Evolutionary conservation across 2,888 invertebrate genomes (phyloP).

Genomic region (Herminia tarsipennalis): DNA sequence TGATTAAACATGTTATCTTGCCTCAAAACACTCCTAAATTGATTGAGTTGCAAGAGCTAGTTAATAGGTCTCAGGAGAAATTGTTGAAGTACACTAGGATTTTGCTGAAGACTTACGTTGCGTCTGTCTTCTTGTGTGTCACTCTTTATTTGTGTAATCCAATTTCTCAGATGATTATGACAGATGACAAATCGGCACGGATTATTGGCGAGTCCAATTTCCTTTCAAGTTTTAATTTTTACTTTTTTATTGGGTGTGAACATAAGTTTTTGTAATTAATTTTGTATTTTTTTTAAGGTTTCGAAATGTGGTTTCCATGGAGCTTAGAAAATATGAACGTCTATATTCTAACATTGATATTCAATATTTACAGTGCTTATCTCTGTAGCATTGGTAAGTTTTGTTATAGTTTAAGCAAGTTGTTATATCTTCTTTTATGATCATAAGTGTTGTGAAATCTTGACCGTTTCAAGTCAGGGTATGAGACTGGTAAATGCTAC

Average conservation of each 20-base stretch:
- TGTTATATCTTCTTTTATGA: too few relatives aligned
- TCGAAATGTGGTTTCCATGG: slow-evolving; percentile 81
- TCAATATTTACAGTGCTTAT: slow-evolving; percentile 70
- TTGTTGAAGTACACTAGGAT: slow-evolving; percentile 58
- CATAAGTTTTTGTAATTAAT: neutral
- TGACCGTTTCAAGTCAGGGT: too few relatives aligned
- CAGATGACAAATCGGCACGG: slow-evolving; percentile 59
- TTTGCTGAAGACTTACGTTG: slow-evolving; percentile 61
- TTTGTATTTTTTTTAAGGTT: slow-evolving; percentile 61
- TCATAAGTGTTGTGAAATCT: too few relatives aligned
- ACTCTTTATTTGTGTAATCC: slow-evolving; percentile 69
- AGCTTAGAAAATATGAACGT: slow-evolving; percentile 63
- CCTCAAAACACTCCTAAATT: slow-evolving; percentile 44
- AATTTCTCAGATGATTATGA: slow-evolving; percentile 62
- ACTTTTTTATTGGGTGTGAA: too few relatives aligned
- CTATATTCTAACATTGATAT: slow-evolving; percentile 65
- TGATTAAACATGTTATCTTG: slow-evolving; percentile 51
- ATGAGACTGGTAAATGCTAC: too few relatives aligned
- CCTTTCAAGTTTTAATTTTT: too few relatives aligned
- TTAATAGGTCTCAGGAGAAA: slow-evolving; percentile 58
- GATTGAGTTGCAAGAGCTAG: slow-evolving; percentile 58
- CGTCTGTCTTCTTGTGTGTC: slow-evolving; percentile 59
- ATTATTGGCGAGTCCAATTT: too few relatives aligned
- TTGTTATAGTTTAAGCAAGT: too few relatives aligned
- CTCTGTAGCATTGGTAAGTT: slow-evolving; percentile 70